Evolutionary conservation across 2,797 vertebrate species (phyloP).

Genomic region (Sebastes steindachneri): DNA sequence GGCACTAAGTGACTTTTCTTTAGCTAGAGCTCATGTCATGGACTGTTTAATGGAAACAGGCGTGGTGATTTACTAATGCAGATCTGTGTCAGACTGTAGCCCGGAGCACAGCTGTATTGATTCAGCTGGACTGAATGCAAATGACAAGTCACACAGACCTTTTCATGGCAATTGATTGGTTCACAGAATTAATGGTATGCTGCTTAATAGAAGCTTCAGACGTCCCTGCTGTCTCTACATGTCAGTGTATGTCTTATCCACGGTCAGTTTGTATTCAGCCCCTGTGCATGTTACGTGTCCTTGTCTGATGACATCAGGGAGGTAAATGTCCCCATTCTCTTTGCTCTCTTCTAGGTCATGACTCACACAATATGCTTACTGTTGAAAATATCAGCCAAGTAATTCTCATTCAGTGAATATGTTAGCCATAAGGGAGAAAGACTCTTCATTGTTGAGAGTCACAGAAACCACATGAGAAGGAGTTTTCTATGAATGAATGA

Average conservation of each 20-base stretch:
- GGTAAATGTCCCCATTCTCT: conserved; percentile 60
- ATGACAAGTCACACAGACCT: conserved; percentile 59
- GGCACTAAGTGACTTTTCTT: neutral
- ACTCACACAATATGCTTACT: conserved; percentile 54
- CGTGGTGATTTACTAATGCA: conserved; percentile 18
- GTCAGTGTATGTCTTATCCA: neutral
- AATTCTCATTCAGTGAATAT: conserved; percentile 54
- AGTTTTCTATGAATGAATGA: conserved; percentile 51
- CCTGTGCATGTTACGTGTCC: neutral
- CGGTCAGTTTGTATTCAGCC: neutral
- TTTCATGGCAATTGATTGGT: conserved; percentile 53
- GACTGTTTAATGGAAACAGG: conserved; percentile 27
- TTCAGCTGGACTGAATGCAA: conserved; percentile 32
- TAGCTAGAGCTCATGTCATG: neutral
- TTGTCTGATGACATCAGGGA: conserved; percentile 31
- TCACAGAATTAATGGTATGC: conserved; percentile 25
- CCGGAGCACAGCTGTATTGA: conserved; percentile 61
- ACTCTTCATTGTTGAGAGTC: conserved; percentile 29
- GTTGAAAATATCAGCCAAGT: conserved; percentile 59
- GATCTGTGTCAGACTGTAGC: conserved; percentile 63
- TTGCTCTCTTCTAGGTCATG: neutral
- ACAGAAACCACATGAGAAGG: conserved; percentile 36
- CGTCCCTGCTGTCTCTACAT: neutral
- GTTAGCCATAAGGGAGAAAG: conserved; percentile 36
- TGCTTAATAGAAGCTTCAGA: neutral